Percentiles rank a stretch among this genome's conserved stretches.
Evolutionary conservation across 2,888 invertebrate genomes (phyloP).

Genomic region (Drosophila demipolita): DNA sequence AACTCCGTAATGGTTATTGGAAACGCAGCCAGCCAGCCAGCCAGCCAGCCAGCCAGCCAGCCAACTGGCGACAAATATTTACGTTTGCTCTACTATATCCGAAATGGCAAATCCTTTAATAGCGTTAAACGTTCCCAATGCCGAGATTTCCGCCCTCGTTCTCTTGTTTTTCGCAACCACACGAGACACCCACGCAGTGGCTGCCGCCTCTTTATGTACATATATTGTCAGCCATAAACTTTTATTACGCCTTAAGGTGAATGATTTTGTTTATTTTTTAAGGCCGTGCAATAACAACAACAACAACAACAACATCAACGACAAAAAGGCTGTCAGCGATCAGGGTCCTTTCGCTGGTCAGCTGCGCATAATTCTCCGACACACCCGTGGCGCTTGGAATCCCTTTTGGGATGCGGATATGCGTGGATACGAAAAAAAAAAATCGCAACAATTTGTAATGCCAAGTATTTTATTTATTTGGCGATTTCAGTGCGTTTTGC

Average conservation of each 20-base stretch:
- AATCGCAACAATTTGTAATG: conserved; percentile 82
- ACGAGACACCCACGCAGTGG: conserved; percentile 28
- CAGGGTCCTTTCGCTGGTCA: conserved; percentile 32
- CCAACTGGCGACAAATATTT: conserved; percentile 69
- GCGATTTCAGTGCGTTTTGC: conserved; percentile 43
- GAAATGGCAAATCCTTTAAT: conserved; percentile 55
- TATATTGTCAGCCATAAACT: conserved; percentile 79
- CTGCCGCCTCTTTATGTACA: conserved; percentile 44
- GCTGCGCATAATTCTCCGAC: conserved; percentile 54
- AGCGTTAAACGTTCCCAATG: conserved; percentile 52
- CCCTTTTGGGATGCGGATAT: conserved; percentile 39
- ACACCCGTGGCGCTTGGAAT: conserved; percentile 52
- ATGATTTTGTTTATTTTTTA: conserved; percentile 81
- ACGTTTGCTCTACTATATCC: conserved; percentile 40
- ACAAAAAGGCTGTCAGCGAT: background rate
- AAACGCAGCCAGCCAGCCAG: conserved; percentile 58
- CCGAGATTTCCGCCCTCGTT: conserved; percentile 43
- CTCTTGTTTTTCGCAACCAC: conserved; percentile 36
- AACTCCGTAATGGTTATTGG: conserved; percentile 75
- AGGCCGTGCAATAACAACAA: conserved; percentile 48
- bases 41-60: conserved; percentile 44
- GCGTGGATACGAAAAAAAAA: conserved; percentile 24
- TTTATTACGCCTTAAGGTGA: conserved; percentile 82
- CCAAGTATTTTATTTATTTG: conserved; percentile 79
- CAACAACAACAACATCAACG: background rate